Evolutionary conservation across 2,888 invertebrate species (phyloP).

Genomic region (Elysia crispata): DNA sequence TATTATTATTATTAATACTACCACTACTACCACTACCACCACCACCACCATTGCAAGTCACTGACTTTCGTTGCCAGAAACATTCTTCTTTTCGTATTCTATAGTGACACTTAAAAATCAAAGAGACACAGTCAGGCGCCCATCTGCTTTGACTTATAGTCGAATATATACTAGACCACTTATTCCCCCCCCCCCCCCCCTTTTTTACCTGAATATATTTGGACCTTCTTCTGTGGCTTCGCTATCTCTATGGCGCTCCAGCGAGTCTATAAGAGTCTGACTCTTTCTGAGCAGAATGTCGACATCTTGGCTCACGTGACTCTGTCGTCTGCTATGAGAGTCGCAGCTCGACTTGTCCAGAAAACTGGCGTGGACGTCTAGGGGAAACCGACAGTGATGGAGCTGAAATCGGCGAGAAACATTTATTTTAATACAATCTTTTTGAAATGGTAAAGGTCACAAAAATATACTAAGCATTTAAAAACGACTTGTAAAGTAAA

Average conservation of each 20-base stretch:
- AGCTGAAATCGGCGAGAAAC: constrained; percentile 54
- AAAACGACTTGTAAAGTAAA: too few species aligned
- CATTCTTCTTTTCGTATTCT: too few species aligned
- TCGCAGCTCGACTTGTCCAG: constrained; percentile 58
- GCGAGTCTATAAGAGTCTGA: constrained; percentile 75
- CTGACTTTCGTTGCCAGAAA: too few species aligned
- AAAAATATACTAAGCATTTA: too few species aligned
- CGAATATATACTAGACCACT: too few species aligned
- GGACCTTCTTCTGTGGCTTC: constrained; percentile 75
- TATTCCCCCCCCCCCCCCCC: too few species aligned
- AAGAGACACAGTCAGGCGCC: not conserved
- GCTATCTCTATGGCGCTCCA: constrained; percentile 70
- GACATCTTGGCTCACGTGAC: constrained; percentile 71
- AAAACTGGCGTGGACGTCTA: constrained; percentile 53
- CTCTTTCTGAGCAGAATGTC: constrained; percentile 75
- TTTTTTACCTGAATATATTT: constrained; percentile 77
- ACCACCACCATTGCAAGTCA: too few species aligned
- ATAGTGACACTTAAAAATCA: too few species aligned
- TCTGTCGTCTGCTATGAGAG: constrained; percentile 64
- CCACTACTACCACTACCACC: too few species aligned
- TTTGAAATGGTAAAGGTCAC: too few species aligned
- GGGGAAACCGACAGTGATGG: constrained; percentile 78
- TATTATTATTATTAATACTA: too few species aligned
- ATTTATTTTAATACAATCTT: too few species aligned
- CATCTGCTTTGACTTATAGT: not conserved